Evolutionary conservation across 2,797 vertebrate species (phyloP).

Genomic region (Phrynocephalus vlangalii): DNA sequence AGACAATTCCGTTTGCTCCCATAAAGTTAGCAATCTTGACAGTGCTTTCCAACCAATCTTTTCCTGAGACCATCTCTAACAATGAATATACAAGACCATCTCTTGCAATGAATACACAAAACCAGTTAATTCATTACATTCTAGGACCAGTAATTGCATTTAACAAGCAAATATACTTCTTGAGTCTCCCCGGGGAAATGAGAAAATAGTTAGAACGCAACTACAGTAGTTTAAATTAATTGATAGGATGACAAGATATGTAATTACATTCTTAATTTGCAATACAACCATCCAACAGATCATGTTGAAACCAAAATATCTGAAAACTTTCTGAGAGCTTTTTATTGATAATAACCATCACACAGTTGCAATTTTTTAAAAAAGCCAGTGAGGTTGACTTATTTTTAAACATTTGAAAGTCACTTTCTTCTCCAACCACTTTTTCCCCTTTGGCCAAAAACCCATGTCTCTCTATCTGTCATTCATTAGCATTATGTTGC

Average conservation of each 20-base stretch:
- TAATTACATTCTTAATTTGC: neutral
- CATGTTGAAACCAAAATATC: neutral
- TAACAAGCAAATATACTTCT: too few relatives aligned
- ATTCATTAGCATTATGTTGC: neutral
- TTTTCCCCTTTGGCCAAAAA: neutral
- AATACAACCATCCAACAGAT: neutral
- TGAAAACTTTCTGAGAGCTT: neutral
- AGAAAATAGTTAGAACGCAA: too few relatives aligned
- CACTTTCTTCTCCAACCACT: neutral
- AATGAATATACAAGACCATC: too few relatives aligned
- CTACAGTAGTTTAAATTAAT: neutral
- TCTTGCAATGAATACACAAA: too few relatives aligned
- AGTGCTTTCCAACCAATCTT: too few relatives aligned
- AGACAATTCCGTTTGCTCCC: too few relatives aligned
- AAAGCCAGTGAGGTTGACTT: neutral
- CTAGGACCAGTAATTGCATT: too few relatives aligned
- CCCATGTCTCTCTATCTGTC: slow-evolving; percentile 1
- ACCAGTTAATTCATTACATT: too few relatives aligned
- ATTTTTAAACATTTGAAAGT: neutral
- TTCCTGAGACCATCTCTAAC: too few relatives aligned
- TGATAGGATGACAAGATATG: neutral
- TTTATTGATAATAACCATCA: neutral
- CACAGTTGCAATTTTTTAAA: slow-evolving; percentile 14
- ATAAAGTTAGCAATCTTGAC: too few relatives aligned
- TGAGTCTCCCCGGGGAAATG: too few relatives aligned